Percentiles rank a stretch among this genome's conserved stretches.
These are phyloP conservation scores for Stramonita haemastoma DNA, from an alignment of 2,888 invertebrate genomes.

Conservation along the genomic window DNA sequence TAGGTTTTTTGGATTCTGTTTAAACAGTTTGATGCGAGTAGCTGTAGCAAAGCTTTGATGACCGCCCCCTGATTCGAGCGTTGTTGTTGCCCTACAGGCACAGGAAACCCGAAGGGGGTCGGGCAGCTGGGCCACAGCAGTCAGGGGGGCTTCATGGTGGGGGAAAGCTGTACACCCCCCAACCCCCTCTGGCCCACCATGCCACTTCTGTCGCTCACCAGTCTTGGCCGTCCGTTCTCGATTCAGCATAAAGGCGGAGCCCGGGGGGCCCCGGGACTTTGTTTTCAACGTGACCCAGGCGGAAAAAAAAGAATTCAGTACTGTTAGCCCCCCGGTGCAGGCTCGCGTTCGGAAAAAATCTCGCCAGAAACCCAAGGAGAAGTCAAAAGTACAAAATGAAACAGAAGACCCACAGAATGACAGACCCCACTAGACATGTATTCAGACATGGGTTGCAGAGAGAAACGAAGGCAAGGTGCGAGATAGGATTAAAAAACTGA, in stretches of 20 bases:
- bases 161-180: not conserved
- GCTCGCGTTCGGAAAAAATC: not conserved
- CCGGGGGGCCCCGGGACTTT: conserved; percentile 12
- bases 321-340: not conserved
- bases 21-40: not conserved
- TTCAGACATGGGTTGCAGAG: conserved; percentile 24
- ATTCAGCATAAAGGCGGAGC: conserved; percentile 29
- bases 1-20: too few species aligned
- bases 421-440: conserved; percentile 24
- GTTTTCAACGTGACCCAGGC: conserved; percentile 26
- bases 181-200: conserved; percentile 24
- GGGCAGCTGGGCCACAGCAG: conserved; percentile 21
- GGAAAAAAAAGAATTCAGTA: not conserved
- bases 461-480: conserved; percentile 27
- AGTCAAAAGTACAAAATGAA: conserved; percentile 10
- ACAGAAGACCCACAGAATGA: conserved; percentile 26
- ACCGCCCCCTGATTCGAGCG: conserved; percentile 22
- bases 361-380: conserved; percentile 27
- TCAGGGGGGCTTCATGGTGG: conserved; percentile 6
- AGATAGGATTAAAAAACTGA: conserved; percentile 20
- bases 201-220: conserved; percentile 5
- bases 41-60: not conserved
- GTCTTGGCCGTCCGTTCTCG: conserved; percentile 8
- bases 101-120: not conserved
- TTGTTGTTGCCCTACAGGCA: conserved; percentile 24